A percentile compares a stretch with the other conserved stretches of the same genome.
Evolutionary conservation across 1,140 invertebrate species (phyloP).

Genomic region (Charaxes varanes): DNA sequence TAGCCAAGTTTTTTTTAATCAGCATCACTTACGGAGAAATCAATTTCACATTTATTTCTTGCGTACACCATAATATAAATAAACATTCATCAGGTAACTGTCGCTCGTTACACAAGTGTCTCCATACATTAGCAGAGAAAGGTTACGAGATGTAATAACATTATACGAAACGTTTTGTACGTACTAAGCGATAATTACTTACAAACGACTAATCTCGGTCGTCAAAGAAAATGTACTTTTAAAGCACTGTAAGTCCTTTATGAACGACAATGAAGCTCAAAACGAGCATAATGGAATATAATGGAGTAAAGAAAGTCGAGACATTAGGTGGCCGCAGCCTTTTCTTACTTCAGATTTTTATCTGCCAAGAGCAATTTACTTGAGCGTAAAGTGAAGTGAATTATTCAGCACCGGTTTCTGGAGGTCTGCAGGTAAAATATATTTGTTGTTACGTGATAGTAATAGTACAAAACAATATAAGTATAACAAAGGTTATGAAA

Average conservation of each 20-base stretch:
- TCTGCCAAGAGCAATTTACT: constrained; percentile 18
- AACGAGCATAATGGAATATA: constrained; percentile 24
- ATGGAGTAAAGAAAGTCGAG: constrained; percentile 24
- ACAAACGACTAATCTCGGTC: constrained; percentile 22
- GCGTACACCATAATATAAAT: too few species aligned
- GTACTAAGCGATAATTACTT: constrained; percentile 19
- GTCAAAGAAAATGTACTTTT: constrained; percentile 24
- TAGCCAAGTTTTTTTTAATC: too few species aligned
- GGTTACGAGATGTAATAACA: constrained; percentile 12
- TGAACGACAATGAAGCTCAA: constrained; percentile 25
- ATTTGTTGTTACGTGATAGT: too few species aligned
- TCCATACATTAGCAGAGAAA: too few species aligned
- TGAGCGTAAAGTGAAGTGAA: constrained; percentile 11
- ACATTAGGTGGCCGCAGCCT: constrained; percentile 24
- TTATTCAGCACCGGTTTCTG: constrained; percentile 4
- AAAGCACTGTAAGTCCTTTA: constrained; percentile 27
- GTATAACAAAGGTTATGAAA: neutral
- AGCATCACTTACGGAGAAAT: too few species aligned
- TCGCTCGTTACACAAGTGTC: too few species aligned
- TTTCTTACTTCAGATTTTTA: constrained; percentile 18
- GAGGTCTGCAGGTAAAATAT: neutral
- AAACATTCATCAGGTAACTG: too few species aligned
- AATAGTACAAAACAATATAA: neutral
- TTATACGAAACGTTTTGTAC: constrained; percentile 14
- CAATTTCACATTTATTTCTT: too few species aligned